Evolutionary conservation across 2,797 vertebrate species (phyloP), one percentile per base, ranked within the genome.

Genomic region (Poeciliopsis presidionis): DNA sequence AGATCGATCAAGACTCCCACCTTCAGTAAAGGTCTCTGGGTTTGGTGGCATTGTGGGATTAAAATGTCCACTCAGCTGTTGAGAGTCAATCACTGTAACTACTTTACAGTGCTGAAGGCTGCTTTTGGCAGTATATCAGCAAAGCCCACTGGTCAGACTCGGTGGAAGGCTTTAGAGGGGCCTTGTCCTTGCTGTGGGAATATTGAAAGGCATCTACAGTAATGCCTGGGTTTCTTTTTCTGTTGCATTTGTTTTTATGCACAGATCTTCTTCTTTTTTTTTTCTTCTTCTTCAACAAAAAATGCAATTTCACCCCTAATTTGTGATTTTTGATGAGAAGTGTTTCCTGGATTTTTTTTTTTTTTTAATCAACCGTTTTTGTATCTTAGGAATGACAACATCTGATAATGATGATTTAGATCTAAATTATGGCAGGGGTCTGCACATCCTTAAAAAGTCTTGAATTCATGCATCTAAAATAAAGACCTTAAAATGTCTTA

Each of bases 71-170:
- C 82, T 91, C 91, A 85, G 83, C 87, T 89, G 72, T 84, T 88
- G 78, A 83, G 77, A 88, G 91, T 83, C 75, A 91, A 86, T 93
- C 86, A 83, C 77, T 74, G 79, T 84, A 86, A 87, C 85, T 69
- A 73, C 83, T 36, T 73, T 1, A 51, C 80, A 70, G 53, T 72
- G 75, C 65, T 59, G 81, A 85, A 70, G 72, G 77, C 83, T 79
- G 79, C 86, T 80, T 70, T 45, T 84, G 88, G 75, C 83, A 67
- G 70, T 91, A 77, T 72, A 83, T 92, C 89, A 91, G 77, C 88
- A 78, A 76, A 77, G 80, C 84, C 74, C 41, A 67, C 81, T 20
- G 73, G 79, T 86, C 47, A 82, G 82, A 86, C 47, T 87, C 80
- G 20, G 20, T 51, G 81, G 63, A 79, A 75, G 51, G 78, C 72